Base-by-base conservation (phyloP, 2,888 invertebrate genomes). In the Acleris holmiana region DNA sequence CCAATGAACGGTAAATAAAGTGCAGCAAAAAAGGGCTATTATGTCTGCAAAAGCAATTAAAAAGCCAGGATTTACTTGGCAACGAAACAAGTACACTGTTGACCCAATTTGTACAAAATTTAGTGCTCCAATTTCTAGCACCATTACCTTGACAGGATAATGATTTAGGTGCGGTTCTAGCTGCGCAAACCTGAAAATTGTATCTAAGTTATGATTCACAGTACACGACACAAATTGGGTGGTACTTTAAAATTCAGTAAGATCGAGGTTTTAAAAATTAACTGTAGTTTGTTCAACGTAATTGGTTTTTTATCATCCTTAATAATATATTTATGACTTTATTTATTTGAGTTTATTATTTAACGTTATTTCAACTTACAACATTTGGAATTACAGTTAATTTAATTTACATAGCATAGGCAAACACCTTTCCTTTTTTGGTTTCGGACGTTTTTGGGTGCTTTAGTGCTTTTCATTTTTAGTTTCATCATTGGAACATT, bases 31-130 rank as follows among this genome's bases (percentile, higher is more conserved):
- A 44, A 15, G 44, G 15, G 18, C 21, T 21, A 23, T 51, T 17
- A 51, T 21, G 10, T n/a, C 17, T 17, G n/a, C 19, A 51, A 5
- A 47, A 55, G 23, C 29, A 41, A 62, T 62, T 41, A 44, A 10
- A 19, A 46, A 46, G 40, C 58, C 15, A 41, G 35, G 48, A 44
- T 54, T 21, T 48, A 23, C 35, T 61, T 50, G 55, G 50, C 65
- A 50, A 61, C 29, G 47, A 35, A 21, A 50, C 55, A 66, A 56
- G 55, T 47, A 23, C 51, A 47, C 35, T 23, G 10, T 46, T 58
- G 63, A 47, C 63, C 63, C 51, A 58, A 40, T 63, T 65, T 54
- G 41, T 48, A 25, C 48, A 19, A 65, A 65, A 65, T 65, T 65
- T 50, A 50, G 49, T 65, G 55, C 17, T 46, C 55, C 60, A 65